Percentiles rank a stretch among this genome's conserved stretches.
Conservation (phyloP, 2,888 invertebrate genomes). For the Sclerodermus sp. region DNA sequence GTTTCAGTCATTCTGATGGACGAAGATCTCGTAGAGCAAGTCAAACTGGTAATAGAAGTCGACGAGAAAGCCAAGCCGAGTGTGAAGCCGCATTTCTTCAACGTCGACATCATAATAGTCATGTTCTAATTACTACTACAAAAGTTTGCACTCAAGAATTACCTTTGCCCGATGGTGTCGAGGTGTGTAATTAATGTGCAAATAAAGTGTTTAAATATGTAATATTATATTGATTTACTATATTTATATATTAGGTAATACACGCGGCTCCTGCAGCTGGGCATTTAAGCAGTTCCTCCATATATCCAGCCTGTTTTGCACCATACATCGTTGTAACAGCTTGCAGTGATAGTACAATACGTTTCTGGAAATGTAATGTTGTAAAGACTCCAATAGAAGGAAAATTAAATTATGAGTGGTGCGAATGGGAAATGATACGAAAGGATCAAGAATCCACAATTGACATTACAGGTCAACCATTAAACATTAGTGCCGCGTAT, state of each 20-base stretch:
- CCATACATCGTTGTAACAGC: constrained; percentile 96
- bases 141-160: constrained; percentile 91
- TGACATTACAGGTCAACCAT: constrained; percentile 80
- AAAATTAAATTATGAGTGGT: constrained; percentile 71
- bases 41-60: constrained; percentile 44
- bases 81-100: constrained; percentile 41
- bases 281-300: constrained; percentile 94
- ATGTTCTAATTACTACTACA: constrained; percentile 83
- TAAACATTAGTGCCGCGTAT: constrained; percentile 96
- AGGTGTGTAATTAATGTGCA: constrained; percentile 48
- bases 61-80: constrained; percentile 52
- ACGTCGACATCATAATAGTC: constrained; percentile 55
- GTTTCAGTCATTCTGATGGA: constrained; percentile 40
- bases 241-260: constrained; percentile 67
- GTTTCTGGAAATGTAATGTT: constrained; percentile 84
- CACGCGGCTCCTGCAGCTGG: constrained; percentile 95
- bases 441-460: constrained; percentile 69
- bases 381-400: constrained; percentile 60
- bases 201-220: not conserved
- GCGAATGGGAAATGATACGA: constrained; percentile 87
- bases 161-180: constrained; percentile 85
- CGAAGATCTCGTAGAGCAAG: constrained; percentile 51
- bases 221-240: not conserved
- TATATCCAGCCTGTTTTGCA: constrained; percentile 98
- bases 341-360: constrained; percentile 88